These are phyloP conservation scores for Papilio glaucus DNA, from an alignment of 1,140 invertebrate species.

Conservation along the genomic window DNA sequence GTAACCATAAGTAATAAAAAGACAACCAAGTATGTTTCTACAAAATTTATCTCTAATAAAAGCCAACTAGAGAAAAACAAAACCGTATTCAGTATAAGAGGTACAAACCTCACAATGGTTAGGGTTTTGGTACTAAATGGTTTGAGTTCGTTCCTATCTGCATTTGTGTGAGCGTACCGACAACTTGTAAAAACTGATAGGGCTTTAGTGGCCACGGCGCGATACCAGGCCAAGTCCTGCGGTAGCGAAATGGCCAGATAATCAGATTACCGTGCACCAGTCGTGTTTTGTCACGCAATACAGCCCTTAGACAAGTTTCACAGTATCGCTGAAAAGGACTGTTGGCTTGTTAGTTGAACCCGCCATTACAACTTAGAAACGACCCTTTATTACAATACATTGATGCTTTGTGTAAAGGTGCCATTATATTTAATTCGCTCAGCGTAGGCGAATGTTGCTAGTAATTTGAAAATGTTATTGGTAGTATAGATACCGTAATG, in stretches of 20 bases:
- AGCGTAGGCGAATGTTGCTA: neutral
- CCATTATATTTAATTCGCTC: conserved; percentile 44
- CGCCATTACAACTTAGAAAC: conserved; percentile 20
- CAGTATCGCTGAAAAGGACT: conserved; percentile 29
- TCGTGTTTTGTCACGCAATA: conserved; percentile 68
- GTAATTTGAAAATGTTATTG: neutral
- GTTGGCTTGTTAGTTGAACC: conserved; percentile 33
- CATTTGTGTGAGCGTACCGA: conserved; percentile 52
- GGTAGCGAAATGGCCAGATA: conserved; percentile 52
- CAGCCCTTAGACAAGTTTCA: conserved; percentile 35
- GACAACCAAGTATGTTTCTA: neutral
- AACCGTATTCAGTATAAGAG: conserved; percentile 13
- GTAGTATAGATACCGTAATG: neutral
- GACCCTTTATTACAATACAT: conserved; percentile 19
- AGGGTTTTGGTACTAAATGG: conserved; percentile 49
- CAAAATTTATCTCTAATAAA: neutral
- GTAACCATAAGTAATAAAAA: neutral
- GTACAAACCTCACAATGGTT: conserved; percentile 49
- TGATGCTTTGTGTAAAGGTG: conserved; percentile 2
- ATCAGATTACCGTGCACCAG: conserved; percentile 53
- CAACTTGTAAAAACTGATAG: conserved; percentile 58
- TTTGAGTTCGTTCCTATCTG: conserved; percentile 58
- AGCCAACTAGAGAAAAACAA: neutral
- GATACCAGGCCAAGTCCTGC: conserved; percentile 49
- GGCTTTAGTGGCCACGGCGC: conserved; percentile 48